These are phyloP conservation scores for Palaemon carinicauda DNA, from an alignment of 1,140 invertebrate species.

Conservation along the genomic window DNA sequence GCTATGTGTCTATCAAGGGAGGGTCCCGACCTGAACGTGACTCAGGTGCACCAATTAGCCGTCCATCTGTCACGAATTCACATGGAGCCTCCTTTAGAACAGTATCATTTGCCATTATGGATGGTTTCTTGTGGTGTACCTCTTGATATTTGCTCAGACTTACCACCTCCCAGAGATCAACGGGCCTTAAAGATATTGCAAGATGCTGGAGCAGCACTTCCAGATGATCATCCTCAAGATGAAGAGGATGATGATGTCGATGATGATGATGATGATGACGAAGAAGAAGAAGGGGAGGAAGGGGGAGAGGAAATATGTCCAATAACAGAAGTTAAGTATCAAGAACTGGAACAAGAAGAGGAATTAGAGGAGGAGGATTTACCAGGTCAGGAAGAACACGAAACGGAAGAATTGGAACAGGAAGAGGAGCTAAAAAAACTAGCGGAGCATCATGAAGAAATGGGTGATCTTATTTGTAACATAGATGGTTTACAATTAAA, in stretches of 20 bases:
- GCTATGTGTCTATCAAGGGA: slow-evolving; percentile 82
- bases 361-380: slow-evolving; percentile 8
- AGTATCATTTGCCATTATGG: slow-evolving; percentile 66
- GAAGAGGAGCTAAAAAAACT: neutral
- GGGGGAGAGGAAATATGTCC: slow-evolving; percentile 66
- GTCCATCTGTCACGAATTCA: slow-evolving; percentile 68
- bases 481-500: slow-evolving; percentile 26
- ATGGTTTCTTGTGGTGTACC: slow-evolving; percentile 61
- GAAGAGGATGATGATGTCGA: slow-evolving; percentile 58
- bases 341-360: slow-evolving; percentile 48
- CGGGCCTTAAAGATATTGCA: slow-evolving; percentile 73
- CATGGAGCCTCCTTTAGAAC: slow-evolving; percentile 64
- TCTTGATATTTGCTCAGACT: slow-evolving; percentile 59
- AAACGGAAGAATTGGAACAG: neutral
- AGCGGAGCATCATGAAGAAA: neutral
- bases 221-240: slow-evolving; percentile 59
- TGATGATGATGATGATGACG: slow-evolving; percentile 57
- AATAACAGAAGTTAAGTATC: slow-evolving; percentile 54
- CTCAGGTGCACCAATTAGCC: slow-evolving; percentile 69
- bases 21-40: slow-evolving; percentile 68
- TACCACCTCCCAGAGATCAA: slow-evolving; percentile 69
- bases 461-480: neutral
- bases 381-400: neutral
- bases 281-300: slow-evolving; percentile 71
- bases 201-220: slow-evolving; percentile 73